Evolutionary conservation across 2,113 vertebrate species (phyloP).

Genomic region (Zosterops lateralis): DNA sequence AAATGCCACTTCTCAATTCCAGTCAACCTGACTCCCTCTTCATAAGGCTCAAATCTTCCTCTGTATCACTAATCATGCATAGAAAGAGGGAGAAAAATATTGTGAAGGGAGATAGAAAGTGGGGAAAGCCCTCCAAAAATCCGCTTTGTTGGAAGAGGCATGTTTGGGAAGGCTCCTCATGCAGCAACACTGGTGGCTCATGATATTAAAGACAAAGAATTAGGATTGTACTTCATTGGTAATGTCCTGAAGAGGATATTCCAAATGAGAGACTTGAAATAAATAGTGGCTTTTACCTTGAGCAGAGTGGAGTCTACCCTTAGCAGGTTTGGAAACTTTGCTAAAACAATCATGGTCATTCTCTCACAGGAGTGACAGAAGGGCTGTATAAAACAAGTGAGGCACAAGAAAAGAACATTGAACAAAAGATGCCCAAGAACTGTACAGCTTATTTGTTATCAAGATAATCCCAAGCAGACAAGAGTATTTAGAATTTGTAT

Average conservation of each 20-base stretch:
- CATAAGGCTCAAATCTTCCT: not conserved
- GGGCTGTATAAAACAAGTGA: not conserved
- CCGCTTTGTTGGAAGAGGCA: not conserved
- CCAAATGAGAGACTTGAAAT: not conserved
- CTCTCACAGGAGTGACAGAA: not conserved
- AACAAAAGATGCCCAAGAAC: not conserved
- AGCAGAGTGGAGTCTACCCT: not conserved
- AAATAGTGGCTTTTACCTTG: not conserved
- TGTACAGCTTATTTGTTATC: not conserved
- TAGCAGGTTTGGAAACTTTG: not conserved
- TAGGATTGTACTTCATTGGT: not conserved
- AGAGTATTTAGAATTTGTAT: not conserved
- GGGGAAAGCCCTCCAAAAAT: not conserved
- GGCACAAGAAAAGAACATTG: not conserved
- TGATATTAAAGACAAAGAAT: not conserved
- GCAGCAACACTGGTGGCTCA: rapidly evolving
- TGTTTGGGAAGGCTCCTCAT: not conserved
- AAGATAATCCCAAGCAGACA: not conserved
- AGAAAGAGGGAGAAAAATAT: not conserved
- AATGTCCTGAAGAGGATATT: not conserved
- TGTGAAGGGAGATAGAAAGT: not conserved
- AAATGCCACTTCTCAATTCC: not conserved
- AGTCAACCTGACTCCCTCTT: not conserved
- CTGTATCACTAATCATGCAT: not conserved
- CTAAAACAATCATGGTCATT: not conserved